Conservation (phyloP, 2,888 invertebrate species). For the Eretmocerus hayati region DNA sequence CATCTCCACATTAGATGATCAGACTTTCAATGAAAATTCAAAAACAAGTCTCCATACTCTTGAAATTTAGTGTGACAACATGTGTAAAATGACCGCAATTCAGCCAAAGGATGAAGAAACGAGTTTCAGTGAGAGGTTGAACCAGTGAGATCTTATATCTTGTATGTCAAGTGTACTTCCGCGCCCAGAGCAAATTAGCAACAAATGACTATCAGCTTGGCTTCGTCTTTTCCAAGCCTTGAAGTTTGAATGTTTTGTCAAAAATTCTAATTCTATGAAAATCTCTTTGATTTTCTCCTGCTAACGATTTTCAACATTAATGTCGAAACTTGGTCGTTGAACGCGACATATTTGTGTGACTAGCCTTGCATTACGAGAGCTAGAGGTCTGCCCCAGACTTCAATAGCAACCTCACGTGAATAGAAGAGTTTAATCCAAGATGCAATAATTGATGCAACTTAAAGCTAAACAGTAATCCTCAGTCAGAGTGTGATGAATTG, state of each 20-base stretch:
- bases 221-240: slow-evolving; percentile 59
- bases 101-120: too few relatives aligned
- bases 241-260: slow-evolving; percentile 56
- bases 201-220: slow-evolving; percentile 52
- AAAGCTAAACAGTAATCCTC: not conserved
- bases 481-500: too few relatives aligned
- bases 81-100: too few relatives aligned
- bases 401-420: slow-evolving; percentile 44
- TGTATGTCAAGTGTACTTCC: too few relatives aligned
- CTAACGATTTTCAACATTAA: slow-evolving; percentile 2
- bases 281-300: slow-evolving; percentile 50
- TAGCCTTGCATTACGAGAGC: slow-evolving; percentile 47
- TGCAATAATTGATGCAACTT: too few relatives aligned
- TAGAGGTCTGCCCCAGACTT: slow-evolving; percentile 47
- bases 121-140: too few relatives aligned
- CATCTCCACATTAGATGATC: slow-evolving; percentile 63
- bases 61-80: too few relatives aligned
- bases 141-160: too few relatives aligned
- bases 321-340: not conserved
- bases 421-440: not conserved
- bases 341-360: slow-evolving; percentile 22
- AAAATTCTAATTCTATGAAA: slow-evolving; percentile 49
- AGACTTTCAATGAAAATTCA: slow-evolving; percentile 60
- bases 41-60: slow-evolving; percentile 58
- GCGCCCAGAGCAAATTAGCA: slow-evolving; percentile 56